A percentile compares a stretch with the other conserved stretches of the same genome.
Conservation (phyloP, 2,113 vertebrate species). For the Amphilophus citrinellus region DNA sequence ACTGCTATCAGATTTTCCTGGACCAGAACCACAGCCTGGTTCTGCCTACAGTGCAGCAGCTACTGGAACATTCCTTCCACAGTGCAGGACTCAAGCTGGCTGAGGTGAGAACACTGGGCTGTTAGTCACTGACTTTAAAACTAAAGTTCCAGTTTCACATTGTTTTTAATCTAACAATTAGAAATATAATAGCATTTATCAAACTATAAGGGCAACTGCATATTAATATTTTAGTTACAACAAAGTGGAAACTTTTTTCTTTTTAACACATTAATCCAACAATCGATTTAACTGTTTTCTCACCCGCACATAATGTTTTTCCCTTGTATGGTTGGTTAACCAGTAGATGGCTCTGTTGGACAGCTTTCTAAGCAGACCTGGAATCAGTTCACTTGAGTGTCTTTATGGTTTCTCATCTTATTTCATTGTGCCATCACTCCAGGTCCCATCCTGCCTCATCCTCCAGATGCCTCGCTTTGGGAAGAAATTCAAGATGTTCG, state of each 20-base stretch:
- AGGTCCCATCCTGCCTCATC: slow-evolving; percentile 92
- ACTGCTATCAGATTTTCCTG: slow-evolving; percentile 92
- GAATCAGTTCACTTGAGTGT: background rate
- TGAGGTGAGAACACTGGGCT: slow-evolving; percentile 79
- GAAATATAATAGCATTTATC: background rate
- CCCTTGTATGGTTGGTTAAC: background rate
- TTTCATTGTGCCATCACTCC: background rate
- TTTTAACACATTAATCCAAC: background rate
- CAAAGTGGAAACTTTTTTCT: background rate
- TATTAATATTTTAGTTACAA: background rate
- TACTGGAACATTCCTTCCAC: slow-evolving; percentile 90
- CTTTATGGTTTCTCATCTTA: background rate
- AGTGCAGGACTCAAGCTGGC: slow-evolving; percentile 84
- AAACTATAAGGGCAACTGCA: background rate
- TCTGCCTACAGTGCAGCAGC: slow-evolving; percentile 89
- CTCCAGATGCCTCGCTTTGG: slow-evolving; percentile 94
- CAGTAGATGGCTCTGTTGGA: slow-evolving; percentile 61
- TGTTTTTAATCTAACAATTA: background rate
- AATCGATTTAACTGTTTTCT: background rate
- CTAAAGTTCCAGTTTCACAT: background rate
- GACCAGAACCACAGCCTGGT: slow-evolving; percentile 88
- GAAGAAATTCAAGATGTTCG: slow-evolving; percentile 94
- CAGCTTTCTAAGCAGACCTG: background rate
- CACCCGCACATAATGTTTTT: background rate
- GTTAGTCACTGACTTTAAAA: background rate